A percentile compares a stretch with the other conserved stretches of the same genome.
Evolutionary conservation across 2,113 vertebrate species (phyloP).

Genomic region (Trematocara variabile): DNA sequence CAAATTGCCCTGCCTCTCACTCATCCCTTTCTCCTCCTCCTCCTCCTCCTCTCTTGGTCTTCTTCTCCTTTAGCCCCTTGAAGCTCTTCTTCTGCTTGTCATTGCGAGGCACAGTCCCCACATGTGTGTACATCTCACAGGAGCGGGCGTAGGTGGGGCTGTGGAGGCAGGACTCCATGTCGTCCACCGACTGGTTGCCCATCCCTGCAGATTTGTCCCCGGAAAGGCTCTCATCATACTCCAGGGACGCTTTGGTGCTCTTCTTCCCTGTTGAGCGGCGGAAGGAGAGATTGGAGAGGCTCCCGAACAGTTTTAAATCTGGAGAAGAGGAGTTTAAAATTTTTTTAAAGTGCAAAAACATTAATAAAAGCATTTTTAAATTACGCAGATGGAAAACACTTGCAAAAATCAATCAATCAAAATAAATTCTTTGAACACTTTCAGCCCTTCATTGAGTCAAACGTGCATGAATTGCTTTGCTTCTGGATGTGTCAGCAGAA

Average conservation of each 20-base stretch:
- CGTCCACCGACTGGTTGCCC: constrained; percentile 67
- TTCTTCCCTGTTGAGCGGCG: constrained; percentile 49
- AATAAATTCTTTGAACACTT: not conserved
- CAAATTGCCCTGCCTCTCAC: not conserved
- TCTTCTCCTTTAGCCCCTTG: not conserved
- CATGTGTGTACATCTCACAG: constrained; percentile 83
- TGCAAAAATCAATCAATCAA: not conserved
- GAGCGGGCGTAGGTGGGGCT: constrained; percentile 76
- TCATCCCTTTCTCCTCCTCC: not conserved
- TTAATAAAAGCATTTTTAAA: not conserved
- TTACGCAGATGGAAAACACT: fast-evolving
- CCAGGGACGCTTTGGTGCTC: not conserved
- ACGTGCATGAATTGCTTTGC: not conserved
- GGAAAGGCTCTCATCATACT: not conserved
- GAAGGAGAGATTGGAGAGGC: constrained; percentile 74
- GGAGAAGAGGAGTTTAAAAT: not conserved
- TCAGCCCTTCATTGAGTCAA: not conserved
- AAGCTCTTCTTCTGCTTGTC: constrained; percentile 24
- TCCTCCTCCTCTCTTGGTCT: not conserved
- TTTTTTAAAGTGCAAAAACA: not conserved
- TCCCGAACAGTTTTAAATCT: constrained; percentile 82
- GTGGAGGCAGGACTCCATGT: constrained; percentile 68
- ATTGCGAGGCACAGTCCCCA: constrained; percentile 81
- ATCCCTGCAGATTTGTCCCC: constrained; percentile 2
- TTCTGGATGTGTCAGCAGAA: not conserved